These are phyloP conservation scores for Styela clava DNA, from an alignment of 23 tunicate species.

Conservation along the genomic window DNA sequence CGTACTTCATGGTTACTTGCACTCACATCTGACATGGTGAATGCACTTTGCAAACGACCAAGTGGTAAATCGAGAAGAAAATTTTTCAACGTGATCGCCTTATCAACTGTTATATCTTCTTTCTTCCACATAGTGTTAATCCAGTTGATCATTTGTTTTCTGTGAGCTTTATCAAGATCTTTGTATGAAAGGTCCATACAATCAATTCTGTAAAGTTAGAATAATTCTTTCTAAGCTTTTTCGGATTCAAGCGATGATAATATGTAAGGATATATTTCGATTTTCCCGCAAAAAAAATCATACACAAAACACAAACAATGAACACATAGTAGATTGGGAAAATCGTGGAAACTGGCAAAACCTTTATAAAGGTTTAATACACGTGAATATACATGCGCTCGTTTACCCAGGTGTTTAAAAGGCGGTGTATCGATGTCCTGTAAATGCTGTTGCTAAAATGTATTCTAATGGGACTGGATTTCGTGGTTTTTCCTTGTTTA, in stretches of 20 bases:
- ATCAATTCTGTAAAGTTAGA: slow-evolving; percentile 6
- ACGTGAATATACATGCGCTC: not conserved
- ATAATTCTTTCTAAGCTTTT: not conserved
- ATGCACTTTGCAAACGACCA: not conserved
- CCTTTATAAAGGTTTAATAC: no score
- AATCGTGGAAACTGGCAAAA: no score
- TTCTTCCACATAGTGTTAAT: slow-evolving; percentile 7
- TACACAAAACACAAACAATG: no score
- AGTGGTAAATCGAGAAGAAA: slow-evolving; percentile 34
- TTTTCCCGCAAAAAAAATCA: no score
- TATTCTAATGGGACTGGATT: no score
- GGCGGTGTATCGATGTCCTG: no score
- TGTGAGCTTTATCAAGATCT: slow-evolving; percentile 18
- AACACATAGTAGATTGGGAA: no score
- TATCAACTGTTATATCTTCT: slow-evolving; percentile 5
- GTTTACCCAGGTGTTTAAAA: no score
- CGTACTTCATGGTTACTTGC: no score
- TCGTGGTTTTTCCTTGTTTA: no score
- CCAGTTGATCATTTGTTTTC: slow-evolving; percentile 16
- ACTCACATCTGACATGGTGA: not conserved
- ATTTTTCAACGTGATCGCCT: slow-evolving; percentile 10
- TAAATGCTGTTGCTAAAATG: no score
- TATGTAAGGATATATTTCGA: not conserved
- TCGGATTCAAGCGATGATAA: not conserved
- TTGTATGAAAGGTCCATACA: slow-evolving; percentile 36